phyloP scores from a whole-genome alignment of 2,113 vertebrate genomes.

The Gambusia affinis region DNA sequence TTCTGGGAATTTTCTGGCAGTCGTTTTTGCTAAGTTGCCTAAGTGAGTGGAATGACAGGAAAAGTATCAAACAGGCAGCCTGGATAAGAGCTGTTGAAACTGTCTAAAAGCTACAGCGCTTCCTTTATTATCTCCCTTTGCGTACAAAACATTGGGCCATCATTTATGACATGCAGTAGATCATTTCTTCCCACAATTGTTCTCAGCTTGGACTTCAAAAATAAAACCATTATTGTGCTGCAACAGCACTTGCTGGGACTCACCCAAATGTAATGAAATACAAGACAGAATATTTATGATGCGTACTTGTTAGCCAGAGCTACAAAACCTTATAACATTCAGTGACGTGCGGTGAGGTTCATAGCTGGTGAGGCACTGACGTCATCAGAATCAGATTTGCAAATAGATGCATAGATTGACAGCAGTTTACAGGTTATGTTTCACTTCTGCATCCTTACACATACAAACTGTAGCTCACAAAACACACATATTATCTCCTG shows the following conservation, averaged over 20 bases:
- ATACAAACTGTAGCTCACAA: too few species aligned
- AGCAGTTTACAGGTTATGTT: too few species aligned
- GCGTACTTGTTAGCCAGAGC: background rate
- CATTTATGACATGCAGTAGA: background rate
- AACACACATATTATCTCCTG: too few species aligned
- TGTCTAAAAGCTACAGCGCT: background rate
- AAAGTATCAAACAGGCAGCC: background rate
- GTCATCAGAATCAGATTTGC: too few species aligned
- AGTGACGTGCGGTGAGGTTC: too few species aligned
- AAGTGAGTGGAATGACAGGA: background rate
- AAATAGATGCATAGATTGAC: too few species aligned
- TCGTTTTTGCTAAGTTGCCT: background rate
- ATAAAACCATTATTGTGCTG: background rate
- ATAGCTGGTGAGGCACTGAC: too few species aligned
- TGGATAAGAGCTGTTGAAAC: background rate
- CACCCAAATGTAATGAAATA: background rate
- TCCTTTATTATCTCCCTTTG: constrained; percentile 1
- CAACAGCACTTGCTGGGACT: background rate
- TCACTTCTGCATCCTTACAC: too few species aligned
- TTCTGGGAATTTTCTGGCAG: background rate
- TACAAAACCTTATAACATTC: background rate
- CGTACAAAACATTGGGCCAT: background rate
- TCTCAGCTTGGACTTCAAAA: background rate
- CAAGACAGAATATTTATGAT: too few species aligned
- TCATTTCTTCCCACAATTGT: background rate